Conservation (phyloP, 2,888 invertebrate genomes). For the Antheraea assamensis region DNA sequence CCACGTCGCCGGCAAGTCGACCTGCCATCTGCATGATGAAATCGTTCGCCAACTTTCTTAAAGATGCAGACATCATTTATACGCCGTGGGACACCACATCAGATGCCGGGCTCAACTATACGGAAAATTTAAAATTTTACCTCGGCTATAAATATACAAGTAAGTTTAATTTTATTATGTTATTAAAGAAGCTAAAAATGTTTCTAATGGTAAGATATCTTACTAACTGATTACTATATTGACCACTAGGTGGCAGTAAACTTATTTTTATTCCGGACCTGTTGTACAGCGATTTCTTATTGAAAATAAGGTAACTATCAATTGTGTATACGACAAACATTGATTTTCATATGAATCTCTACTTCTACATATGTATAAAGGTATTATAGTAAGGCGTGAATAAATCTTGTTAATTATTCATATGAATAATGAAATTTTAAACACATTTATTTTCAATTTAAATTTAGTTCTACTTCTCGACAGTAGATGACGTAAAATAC, state of each 20-base stretch:
- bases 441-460: background rate
- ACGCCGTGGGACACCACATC: conserved; percentile 84
- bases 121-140: conserved; percentile 84
- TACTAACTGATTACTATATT: conserved; percentile 22
- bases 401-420: background rate
- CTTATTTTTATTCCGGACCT: background rate
- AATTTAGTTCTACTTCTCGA: conserved; percentile 34
- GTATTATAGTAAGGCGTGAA: background rate
- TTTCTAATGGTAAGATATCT: background rate
- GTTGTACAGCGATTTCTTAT: background rate
- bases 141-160: conserved; percentile 87
- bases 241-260: conserved; percentile 35
- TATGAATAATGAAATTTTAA: background rate
- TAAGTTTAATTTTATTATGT: conserved; percentile 70
- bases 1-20: conserved; percentile 85
- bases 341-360: background rate
- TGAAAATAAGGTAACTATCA: no score
- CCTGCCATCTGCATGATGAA: conserved; percentile 90
- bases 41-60: conserved; percentile 84
- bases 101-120: conserved; percentile 78
- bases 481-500: conserved; percentile 49
- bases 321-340: background rate
- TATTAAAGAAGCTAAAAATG: background rate
- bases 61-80: conserved; percentile 71
- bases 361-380: background rate